phyloP scores from a whole-genome alignment of 2,888 invertebrate species.

The Agrochola circellaris region DNA sequence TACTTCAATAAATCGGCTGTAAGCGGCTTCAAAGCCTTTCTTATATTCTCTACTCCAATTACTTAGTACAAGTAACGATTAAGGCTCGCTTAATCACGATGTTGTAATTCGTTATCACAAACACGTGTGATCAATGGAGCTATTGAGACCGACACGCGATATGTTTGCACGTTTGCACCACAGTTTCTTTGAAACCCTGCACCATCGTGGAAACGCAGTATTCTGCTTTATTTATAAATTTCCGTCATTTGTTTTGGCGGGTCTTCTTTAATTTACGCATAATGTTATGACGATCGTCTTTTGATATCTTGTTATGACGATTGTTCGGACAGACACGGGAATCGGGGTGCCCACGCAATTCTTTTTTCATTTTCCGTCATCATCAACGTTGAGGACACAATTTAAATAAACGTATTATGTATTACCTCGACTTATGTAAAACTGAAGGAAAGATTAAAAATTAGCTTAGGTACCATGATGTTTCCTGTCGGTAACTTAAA shows the following conservation, averaged over 20 bases:
- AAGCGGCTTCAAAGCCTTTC: slow-evolving; percentile 35
- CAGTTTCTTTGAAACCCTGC: slow-evolving; percentile 45
- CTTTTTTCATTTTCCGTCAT: not conserved
- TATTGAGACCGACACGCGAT: slow-evolving; percentile 65
- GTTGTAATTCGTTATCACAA: slow-evolving; percentile 62
- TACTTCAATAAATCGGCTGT: slow-evolving; percentile 30
- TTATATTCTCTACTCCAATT: slow-evolving; percentile 40
- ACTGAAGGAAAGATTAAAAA: not conserved
- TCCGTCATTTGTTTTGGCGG: slow-evolving; percentile 61
- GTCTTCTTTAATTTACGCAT: slow-evolving; percentile 29
- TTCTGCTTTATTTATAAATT: slow-evolving; percentile 64
- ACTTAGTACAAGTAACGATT: slow-evolving; percentile 63
- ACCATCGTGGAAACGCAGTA: slow-evolving; percentile 62
- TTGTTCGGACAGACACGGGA: not conserved
- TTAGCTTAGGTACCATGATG: not conserved
- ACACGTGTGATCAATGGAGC: slow-evolving; percentile 66
- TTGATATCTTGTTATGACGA: slow-evolving; percentile 34
- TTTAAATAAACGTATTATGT: not conserved
- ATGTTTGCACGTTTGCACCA: slow-evolving; percentile 41
- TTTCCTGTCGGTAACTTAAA: not conserved
- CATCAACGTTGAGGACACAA: not conserved
- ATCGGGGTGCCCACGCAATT: not conserved
- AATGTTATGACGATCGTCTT: slow-evolving; percentile 38
- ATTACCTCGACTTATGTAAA: not conserved
- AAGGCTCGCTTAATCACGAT: slow-evolving; percentile 52